Base-by-base conservation (phyloP, 2,113 vertebrate genomes). In the Phaethon lepturus region DNA sequence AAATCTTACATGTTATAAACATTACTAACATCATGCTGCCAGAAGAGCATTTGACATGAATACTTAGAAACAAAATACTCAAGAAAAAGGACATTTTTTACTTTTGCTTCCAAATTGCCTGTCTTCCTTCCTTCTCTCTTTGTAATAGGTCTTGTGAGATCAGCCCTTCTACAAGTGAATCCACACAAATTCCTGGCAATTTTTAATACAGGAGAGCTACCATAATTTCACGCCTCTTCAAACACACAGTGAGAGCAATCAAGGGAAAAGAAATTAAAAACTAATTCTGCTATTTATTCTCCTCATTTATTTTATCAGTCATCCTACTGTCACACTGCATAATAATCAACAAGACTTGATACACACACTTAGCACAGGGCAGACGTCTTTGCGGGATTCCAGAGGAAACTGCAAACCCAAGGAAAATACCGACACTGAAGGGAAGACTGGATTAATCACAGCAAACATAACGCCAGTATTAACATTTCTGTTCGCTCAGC, bases 181-280 rank as follows among this genome's bases (percentile, higher is more conserved):
- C 71, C 89, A 86, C 31, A 13, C 33, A 95, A 95, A 90, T 72
- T 97, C 92, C 87, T 92, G 66, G 86, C 52, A 96, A 75, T 93
- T 95, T 97, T 88, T 95, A 90, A 93, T 92, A 97, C 58, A 96
- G 85, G 77, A 97, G 68, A 97, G 53, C 26, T 93, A 84, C 89
- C 60, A 38, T 91, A 96, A 98, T 98, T 98, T 98, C 96, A 98
- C 97, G 98, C 96, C 76, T 98, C 95, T 97, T 90, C 92, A 98
- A 97, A 97, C 95, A 97, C 97, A 97, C 80, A 95, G 95, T 95
- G 96, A 94, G 95, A 97, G 97, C 96, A 98, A 98, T 98, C 97
- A 98, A 97, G 96, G 75, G 92, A 97, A 97, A 98, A 94, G 96
- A 98, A 98, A 98, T 98, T 98, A 98, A 98, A 98, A 98, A 88